Evolutionary conservation across 2,113 vertebrate species (phyloP).

Genomic region (Phyllostomus discolor): DNA sequence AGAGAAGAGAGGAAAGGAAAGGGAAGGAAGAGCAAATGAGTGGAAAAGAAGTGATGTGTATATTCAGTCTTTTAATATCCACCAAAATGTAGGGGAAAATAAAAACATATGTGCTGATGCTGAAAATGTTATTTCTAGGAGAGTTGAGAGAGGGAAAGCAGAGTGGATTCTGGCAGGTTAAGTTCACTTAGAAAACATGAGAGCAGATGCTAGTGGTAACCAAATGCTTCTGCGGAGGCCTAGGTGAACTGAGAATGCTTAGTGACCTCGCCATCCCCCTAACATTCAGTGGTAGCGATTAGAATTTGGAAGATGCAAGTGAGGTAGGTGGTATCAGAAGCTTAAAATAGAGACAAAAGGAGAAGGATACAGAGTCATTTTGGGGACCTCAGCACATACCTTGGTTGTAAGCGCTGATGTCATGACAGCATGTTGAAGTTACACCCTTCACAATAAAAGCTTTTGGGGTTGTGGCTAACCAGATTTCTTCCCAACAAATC

Average conservation of each 20-base stretch:
- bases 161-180: background rate
- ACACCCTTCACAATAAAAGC: background rate
- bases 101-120: background rate
- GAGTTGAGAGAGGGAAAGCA: background rate
- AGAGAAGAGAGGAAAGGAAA: background rate
- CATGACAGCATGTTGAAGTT: background rate
- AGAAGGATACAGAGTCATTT: background rate
- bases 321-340: background rate
- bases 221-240: background rate
- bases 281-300: background rate
- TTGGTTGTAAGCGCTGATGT: background rate
- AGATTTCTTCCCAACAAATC: background rate
- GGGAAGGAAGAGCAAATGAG: background rate
- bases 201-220: background rate
- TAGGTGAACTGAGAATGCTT: background rate
- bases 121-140: background rate
- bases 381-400: background rate
- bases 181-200: background rate
- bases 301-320: background rate
- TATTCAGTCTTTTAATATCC: background rate
- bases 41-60: background rate
- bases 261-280: background rate
- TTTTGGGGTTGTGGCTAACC: background rate
- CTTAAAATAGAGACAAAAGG: background rate
- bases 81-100: background rate